Evolutionary conservation across 2,113 vertebrate genomes (phyloP).

Genomic region (Rhombomys opimus): DNA sequence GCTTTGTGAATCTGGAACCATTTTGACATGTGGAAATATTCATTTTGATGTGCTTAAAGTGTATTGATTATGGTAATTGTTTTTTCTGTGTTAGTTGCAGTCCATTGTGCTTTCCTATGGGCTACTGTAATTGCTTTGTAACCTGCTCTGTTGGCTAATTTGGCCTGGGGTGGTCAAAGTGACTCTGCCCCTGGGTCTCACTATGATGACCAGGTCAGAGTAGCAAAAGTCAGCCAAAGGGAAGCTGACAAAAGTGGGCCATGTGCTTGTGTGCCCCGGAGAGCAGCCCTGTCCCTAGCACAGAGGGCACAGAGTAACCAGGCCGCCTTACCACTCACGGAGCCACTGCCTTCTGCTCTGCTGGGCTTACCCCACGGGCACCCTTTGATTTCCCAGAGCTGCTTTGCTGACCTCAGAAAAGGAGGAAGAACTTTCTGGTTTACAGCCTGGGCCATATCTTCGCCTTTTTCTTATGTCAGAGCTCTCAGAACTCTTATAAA

Average conservation of each 20-base stretch:
- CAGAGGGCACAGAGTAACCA: neutral
- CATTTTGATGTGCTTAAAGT: slow-evolving; percentile 83
- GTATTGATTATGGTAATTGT: slow-evolving; percentile 86
- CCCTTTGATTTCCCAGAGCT: neutral
- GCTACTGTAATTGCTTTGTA: slow-evolving; percentile 84
- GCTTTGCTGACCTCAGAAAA: neutral
- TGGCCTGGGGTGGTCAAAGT: slow-evolving; percentile 68
- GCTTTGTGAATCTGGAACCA: slow-evolving; percentile 84
- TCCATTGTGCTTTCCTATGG: slow-evolving; percentile 82
- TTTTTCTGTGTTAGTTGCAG: slow-evolving; percentile 83
- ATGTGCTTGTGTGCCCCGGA: rapidly evolving
- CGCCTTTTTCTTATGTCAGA: neutral
- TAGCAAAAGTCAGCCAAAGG: slow-evolving; percentile 15
- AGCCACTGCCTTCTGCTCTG: neutral
- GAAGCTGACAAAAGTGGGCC: neutral
- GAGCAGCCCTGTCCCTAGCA: neutral
- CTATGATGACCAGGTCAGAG: slow-evolving; percentile 38
- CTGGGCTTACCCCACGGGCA: neutral
- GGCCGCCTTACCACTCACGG: neutral
- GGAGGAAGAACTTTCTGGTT: neutral
- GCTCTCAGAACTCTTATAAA: neutral
- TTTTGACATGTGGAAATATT: slow-evolving; percentile 87
- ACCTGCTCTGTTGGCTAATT: slow-evolving; percentile 80
- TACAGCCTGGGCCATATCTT: neutral
- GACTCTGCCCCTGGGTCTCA: slow-evolving; percentile 67